These are phyloP conservation scores for Grallaria varia DNA, from an alignment of 2,113 vertebrate genomes.

Conservation along the genomic window DNA sequence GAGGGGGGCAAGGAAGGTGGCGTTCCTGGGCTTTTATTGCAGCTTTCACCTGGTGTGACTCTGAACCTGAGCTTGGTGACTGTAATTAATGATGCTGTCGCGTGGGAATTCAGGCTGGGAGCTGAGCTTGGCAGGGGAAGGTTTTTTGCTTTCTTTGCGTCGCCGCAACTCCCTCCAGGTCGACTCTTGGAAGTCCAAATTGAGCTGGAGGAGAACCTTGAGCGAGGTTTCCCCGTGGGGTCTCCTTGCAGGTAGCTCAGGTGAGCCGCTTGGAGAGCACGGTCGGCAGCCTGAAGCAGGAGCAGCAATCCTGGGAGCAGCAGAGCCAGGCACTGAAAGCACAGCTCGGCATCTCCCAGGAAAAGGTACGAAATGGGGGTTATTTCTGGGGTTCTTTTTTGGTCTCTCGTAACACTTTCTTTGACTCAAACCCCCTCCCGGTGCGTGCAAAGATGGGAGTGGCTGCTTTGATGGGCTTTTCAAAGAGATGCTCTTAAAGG, in stretches of 20 bases:
- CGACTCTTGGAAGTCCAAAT: background rate
- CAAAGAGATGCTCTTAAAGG: background rate
- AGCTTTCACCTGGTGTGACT: background rate
- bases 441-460: background rate
- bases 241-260: conserved; percentile 72
- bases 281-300: conserved; percentile 75
- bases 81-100: background rate
- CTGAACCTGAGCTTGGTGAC: background rate
- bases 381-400: no score
- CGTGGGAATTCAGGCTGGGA: background rate
- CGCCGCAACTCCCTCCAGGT: background rate
- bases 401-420: background rate
- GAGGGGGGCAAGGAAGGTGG: background rate
- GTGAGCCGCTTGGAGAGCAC: conserved; percentile 76
- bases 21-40: background rate
- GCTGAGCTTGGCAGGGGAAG: background rate
- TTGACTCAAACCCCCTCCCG: background rate
- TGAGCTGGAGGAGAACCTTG: background rate
- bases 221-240: background rate
- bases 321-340: conserved; percentile 73
- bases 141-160: background rate
- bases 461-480: background rate
- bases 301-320: conserved; percentile 76
- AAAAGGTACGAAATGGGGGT: conserved; percentile 68
- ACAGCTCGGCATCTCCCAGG: conserved; percentile 78